Base-by-base conservation (phyloP, 1,140 invertebrate species). In the Lasioglossum baleicum region DNA sequence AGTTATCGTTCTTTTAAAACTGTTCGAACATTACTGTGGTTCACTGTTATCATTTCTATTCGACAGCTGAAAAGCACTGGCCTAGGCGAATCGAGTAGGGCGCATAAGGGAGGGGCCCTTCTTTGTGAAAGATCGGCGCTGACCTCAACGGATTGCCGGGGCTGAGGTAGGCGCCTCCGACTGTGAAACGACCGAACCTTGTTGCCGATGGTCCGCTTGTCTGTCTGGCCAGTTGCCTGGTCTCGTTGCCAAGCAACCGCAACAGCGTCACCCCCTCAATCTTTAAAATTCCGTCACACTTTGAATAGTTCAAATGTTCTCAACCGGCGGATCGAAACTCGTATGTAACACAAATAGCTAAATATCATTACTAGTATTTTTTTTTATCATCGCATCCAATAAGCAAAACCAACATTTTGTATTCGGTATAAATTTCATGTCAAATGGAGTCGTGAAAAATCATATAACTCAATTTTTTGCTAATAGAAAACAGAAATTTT, bases 81-180 rank as follows among this genome's bases (percentile, higher is more conserved):
- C 66, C 58, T 81, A 60, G 71, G 75, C 22, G 51, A 66, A 61
- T 31, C n/a, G 53, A 26, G 42, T 60, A 51, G 86, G 76, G 75
- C 70, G 79, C 63, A 63, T 7, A 84, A 89, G 81, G 84, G 87
- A 84, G 86, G 87, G 83, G 85, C 88, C 88, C 85, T 89, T 86
- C 83, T 89, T 87, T 88, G 83, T 84, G 81, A 85, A 79, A 87
- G 81, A 87, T 83, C 83, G 87, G 87, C 88, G 88, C 84, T 11
- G 88, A 88, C 88, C 86, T 87, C 84, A 87, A 81, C 75, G 76
- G 78, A 82, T 87, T 70, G 75, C 79, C 80, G 83, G 78, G 76
- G 56, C 80, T 75, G 72, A 80, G 77, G 86, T 76, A 84, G 73
- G 68, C 26, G 77, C 79, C 65, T 77, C 48, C 65, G 76, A 70